Evolutionary conservation across 2,888 invertebrate species (phyloP).

Genomic region (Idaea biselata): DNA sequence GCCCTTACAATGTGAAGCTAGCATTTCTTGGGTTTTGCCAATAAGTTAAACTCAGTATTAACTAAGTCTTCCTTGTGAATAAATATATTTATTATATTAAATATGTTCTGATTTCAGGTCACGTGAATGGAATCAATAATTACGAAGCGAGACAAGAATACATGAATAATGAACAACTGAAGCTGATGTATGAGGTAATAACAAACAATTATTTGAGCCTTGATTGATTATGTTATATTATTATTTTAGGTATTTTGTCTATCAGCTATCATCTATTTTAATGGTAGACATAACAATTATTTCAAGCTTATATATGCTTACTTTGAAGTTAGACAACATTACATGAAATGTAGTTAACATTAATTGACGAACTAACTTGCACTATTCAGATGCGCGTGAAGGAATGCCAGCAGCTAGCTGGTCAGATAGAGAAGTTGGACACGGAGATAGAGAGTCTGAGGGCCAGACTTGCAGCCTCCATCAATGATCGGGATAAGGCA

Average conservation of each 20-base stretch:
- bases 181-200: constrained; percentile 71
- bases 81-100: no score
- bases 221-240: neutral
- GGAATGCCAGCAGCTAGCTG: constrained; percentile 67
- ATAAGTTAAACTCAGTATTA: no score
- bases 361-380: no score
- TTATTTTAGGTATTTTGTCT: no score
- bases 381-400: constrained; percentile 72
- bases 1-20: no score
- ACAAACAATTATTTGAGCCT: neutral
- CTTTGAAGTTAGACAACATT: no score
- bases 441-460: constrained; percentile 71
- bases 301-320: no score
- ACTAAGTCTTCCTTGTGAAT: no score
- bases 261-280: no score
- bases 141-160: constrained; percentile 63
- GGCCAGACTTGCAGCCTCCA: constrained; percentile 78
- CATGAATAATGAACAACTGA: constrained; percentile 66
- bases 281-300: no score
- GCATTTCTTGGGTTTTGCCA: no score
- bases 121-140: constrained; percentile 63
- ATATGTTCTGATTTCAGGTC: constrained; percentile 42
- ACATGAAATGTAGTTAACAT: neutral
- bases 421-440: constrained; percentile 61
- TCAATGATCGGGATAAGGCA: constrained; percentile 82